These are phyloP conservation scores for Enoplosus armatus DNA, from an alignment of 2,797 vertebrate species.

Conservation along the genomic window DNA sequence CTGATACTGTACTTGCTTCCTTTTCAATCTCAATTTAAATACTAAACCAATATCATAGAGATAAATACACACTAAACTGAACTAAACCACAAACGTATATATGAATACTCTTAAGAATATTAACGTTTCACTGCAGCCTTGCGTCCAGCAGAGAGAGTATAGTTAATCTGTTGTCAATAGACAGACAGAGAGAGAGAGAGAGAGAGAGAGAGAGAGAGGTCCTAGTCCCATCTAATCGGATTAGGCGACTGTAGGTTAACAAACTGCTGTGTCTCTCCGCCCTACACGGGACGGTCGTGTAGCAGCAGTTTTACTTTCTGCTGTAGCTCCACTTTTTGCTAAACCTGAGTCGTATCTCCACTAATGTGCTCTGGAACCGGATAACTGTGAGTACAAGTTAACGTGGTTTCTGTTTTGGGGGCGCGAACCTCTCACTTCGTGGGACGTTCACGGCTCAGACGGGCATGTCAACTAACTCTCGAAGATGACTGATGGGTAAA, in stretches of 20 bases:
- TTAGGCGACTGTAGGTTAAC: conserved; percentile 82
- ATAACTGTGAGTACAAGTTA: background rate
- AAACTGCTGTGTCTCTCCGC: conserved; percentile 67
- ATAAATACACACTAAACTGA: background rate
- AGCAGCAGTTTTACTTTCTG: conserved; percentile 41
- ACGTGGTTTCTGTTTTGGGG: conserved; percentile 42
- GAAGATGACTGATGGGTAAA: conserved; percentile 30
- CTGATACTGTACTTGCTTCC: background rate
- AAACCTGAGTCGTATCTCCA: background rate
- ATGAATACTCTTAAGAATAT: conserved; percentile 11
- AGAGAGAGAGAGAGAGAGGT: conserved; percentile 51
- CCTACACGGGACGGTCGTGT: conserved; percentile 54
- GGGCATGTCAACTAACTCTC: background rate
- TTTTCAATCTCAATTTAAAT: background rate
- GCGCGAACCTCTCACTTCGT: conserved; percentile 8
- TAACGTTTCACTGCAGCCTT: background rate
- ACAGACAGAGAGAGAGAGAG: conserved; percentile 15
- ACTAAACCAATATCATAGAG: background rate
- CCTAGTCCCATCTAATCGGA: conserved; percentile 85
- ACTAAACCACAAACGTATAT: background rate
- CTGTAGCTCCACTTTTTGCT: background rate
- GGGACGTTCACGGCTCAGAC: conserved; percentile 15
- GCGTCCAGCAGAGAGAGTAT: conserved; percentile 14
- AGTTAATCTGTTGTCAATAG: conserved; percentile 45
- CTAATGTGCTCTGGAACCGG: background rate